Percentiles rank a stretch among this genome's conserved stretches.
Evolutionary conservation across 1,140 invertebrate genomes (phyloP).

Genomic region (Apocrypta bakeri): DNA sequence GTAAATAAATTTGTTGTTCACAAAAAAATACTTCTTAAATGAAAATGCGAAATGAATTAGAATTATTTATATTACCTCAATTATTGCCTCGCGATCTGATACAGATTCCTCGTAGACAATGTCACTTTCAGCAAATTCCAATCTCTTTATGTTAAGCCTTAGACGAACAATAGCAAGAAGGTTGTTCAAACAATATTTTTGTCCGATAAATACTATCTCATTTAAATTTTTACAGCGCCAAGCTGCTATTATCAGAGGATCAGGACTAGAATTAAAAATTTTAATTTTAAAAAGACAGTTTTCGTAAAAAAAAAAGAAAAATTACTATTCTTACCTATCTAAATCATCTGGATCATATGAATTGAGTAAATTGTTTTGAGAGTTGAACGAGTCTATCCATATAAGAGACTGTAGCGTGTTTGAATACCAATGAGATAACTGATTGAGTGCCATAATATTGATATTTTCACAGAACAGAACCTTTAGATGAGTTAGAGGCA

Average conservation of each 20-base stretch:
- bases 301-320: slow-evolving; percentile 4
- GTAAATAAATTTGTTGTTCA: slow-evolving; percentile 8
- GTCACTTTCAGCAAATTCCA: slow-evolving; percentile 80
- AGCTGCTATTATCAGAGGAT: slow-evolving; percentile 84
- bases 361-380: slow-evolving; percentile 56
- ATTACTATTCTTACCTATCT: slow-evolving; percentile 63
- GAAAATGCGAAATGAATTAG: too few relatives aligned
- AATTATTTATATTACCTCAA: slow-evolving; percentile 57
- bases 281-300: background rate
- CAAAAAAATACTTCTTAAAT: background rate
- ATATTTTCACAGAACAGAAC: slow-evolving; percentile 84
- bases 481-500: slow-evolving; percentile 85
- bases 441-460: slow-evolving; percentile 75
- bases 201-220: slow-evolving; percentile 79
- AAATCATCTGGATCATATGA: slow-evolving; percentile 58
- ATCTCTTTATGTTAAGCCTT: slow-evolving; percentile 77
- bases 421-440: slow-evolving; percentile 78
- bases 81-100: slow-evolving; percentile 59
- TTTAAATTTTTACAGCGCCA: slow-evolving; percentile 83
- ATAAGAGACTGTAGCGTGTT: slow-evolving; percentile 80
- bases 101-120: slow-evolving; percentile 63
- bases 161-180: slow-evolving; percentile 82
- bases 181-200: slow-evolving; percentile 79
- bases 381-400: slow-evolving; percentile 81
- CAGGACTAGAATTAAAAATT: slow-evolving; percentile 70